Percentiles rank a stretch among this genome's conserved stretches.
Evolutionary conservation across 2,888 invertebrate species (phyloP).

Genomic region (Petrophora chlorosata): DNA sequence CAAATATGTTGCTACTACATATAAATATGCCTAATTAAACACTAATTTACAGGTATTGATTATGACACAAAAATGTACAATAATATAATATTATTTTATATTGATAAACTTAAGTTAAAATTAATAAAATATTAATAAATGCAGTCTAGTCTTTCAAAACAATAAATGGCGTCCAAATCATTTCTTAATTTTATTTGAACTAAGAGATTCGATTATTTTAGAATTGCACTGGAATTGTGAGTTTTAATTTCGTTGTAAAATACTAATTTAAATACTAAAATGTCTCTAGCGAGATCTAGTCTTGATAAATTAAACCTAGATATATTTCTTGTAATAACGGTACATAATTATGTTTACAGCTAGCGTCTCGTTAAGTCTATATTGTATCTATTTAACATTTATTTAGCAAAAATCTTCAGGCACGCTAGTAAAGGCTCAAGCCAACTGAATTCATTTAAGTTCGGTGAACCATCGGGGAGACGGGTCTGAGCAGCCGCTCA

Average conservation of each 20-base stretch:
- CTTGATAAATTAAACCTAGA: slow-evolving; percentile 22
- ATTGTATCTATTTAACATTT: slow-evolving; percentile 2
- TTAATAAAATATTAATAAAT: slow-evolving; percentile 52
- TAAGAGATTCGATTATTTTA: slow-evolving; percentile 31
- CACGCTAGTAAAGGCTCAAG: slow-evolving; percentile 15
- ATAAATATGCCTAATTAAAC: neutral
- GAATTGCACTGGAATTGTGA: slow-evolving; percentile 41
- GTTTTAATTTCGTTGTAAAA: slow-evolving; percentile 28
- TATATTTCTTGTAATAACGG: slow-evolving; percentile 20
- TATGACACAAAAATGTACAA: slow-evolving; percentile 69
- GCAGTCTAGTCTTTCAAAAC: slow-evolving; percentile 55
- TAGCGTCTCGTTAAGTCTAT: slow-evolving; percentile 9
- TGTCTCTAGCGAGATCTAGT: slow-evolving; percentile 13
- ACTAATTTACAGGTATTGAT: slow-evolving; percentile 19
- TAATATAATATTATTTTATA: slow-evolving; percentile 44
- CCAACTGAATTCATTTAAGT: too few species aligned
- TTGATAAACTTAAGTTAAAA: slow-evolving; percentile 36
- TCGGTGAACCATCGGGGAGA: too few species aligned
- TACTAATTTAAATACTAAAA: slow-evolving; percentile 8
- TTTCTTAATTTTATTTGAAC: slow-evolving; percentile 22
- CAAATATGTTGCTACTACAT: too few species aligned
- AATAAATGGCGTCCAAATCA: slow-evolving; percentile 42
- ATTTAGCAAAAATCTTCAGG: slow-evolving; percentile 15
- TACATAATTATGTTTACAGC: slow-evolving; percentile 7
- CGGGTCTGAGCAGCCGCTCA: too few species aligned